Evolutionary conservation across 2,888 invertebrate species (phyloP), one percentile per base, ranked within the genome.

Genomic region (Phania funesta): DNA sequence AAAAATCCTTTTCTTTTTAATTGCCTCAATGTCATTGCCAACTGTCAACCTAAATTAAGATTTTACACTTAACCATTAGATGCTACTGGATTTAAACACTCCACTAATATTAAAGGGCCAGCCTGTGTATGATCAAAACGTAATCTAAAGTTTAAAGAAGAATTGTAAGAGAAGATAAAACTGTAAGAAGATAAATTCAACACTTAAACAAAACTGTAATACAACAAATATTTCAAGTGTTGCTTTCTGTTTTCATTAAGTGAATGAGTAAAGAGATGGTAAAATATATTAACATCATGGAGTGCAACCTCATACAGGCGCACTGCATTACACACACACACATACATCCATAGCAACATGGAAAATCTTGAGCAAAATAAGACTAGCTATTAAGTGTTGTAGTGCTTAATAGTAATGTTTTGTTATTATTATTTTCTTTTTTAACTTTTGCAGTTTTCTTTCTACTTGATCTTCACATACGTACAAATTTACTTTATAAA

Each of bases 181-280:
- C 8, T 44, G 22, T 44, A 38, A 20, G 41, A 24, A 77, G 48
- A 62, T 62, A 68, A 73, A 77, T 74, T 48, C 26, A 67, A 52
- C n/a, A 58, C 32, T 67, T n/a, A 75, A 65, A 67, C 20, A 75
- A 75, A 79, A 44, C 56, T 29, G 58, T 74, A 79, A 54, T 29
- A 64, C 65, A 83, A 67, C 52, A 70, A 79, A 71, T 71, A 83
- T 76, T 50, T 71, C 71, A 80, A 83, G 73, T 80, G 80, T 76
- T 77, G 68, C 76, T 83, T 83, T 73, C 76, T 73, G 52, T 71
- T 83, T 76, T 76, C 65, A 83, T 76, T 71, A 62, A 56, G 8
- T 65, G 60, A 60, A 16, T 35, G 9, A 44, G 13, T 16, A 48
- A 62, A 35, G 22, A 29, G 7, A 26, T 26, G 13, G n/a, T 26